Evolutionary conservation across 2,888 invertebrate species (phyloP).

Genomic region (Dimorphilus gyrociliatus): DNA sequence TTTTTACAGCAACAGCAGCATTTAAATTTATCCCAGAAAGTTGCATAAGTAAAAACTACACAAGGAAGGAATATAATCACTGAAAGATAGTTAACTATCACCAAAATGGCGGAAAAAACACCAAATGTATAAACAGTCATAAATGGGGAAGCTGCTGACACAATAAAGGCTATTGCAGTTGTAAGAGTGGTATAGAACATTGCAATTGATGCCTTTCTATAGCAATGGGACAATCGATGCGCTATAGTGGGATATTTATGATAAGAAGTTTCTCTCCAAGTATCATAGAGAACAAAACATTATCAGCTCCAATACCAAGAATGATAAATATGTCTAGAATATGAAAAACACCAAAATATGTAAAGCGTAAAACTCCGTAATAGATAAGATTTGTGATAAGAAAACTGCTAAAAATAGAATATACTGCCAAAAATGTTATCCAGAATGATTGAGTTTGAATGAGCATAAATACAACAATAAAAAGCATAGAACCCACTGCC

Average conservation of each 20-base stretch:
- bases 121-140: constrained; percentile 22
- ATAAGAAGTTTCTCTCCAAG: constrained; percentile 21
- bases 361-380: constrained; percentile 7
- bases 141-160: constrained; percentile 23
- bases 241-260: constrained; percentile 12
- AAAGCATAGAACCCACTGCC: constrained; percentile 12
- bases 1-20: constrained; percentile 11
- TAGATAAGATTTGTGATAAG: constrained; percentile 12
- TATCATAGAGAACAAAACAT: constrained; percentile 29
- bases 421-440: constrained; percentile 9
- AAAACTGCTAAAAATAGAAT: constrained; percentile 11
- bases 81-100: constrained; percentile 28
- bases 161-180: constrained; percentile 25
- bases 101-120: constrained; percentile 22
- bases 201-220: constrained; percentile 20
- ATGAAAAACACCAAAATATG: constrained; percentile 27
- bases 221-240: constrained; percentile 22
- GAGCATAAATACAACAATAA: constrained; percentile 13
- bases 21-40: constrained; percentile 10
- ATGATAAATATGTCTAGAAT: constrained; percentile 30
- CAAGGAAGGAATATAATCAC: constrained; percentile 28
- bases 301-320: constrained; percentile 30
- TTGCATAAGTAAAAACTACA: constrained; percentile 16
- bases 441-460: constrained; percentile 13
- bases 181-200: constrained; percentile 29